phyloP scores from a whole-genome alignment of 2,888 invertebrate species.

The Andrena camellia region DNA sequence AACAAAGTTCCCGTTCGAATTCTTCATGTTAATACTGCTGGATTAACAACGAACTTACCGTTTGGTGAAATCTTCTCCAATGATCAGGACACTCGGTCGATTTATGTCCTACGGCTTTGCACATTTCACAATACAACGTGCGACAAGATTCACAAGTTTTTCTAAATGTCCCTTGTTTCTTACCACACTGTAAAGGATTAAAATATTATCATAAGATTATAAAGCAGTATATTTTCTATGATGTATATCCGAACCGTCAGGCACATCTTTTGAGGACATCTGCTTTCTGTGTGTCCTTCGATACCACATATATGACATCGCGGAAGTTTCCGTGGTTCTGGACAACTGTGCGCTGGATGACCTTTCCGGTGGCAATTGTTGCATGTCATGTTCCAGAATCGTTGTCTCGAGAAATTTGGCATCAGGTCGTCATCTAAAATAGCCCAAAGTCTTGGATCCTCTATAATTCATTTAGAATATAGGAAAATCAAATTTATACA shows the following conservation, averaged over 20 bases:
- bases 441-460: conserved; percentile 78
- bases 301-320: conserved; percentile 90
- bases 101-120: conserved; percentile 88
- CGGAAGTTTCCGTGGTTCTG: conserved; percentile 85
- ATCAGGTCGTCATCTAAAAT: conserved; percentile 78
- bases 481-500: conserved; percentile 9
- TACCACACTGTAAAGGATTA: conserved; percentile 88
- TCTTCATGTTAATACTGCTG: background rate
- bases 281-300: conserved; percentile 88
- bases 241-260: conserved; percentile 87
- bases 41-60: conserved; percentile 85
- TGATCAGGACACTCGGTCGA: conserved; percentile 89
- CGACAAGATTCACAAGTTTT: conserved; percentile 87
- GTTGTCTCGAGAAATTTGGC: conserved; percentile 42
- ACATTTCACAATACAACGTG: conserved; percentile 87
- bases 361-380: conserved; percentile 89
- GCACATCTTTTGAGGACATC: conserved; percentile 90
- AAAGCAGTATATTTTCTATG: conserved; percentile 12
- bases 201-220: conserved; percentile 24
- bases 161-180: conserved; percentile 74
- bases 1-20: conserved; percentile 37
- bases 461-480: conserved; percentile 67
- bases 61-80: conserved; percentile 92
- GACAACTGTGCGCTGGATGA: conserved; percentile 88
- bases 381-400: conserved; percentile 84